Evolutionary conservation across 2,113 vertebrate species (phyloP).

Genomic region (Gnathonemus longibarbis): DNA sequence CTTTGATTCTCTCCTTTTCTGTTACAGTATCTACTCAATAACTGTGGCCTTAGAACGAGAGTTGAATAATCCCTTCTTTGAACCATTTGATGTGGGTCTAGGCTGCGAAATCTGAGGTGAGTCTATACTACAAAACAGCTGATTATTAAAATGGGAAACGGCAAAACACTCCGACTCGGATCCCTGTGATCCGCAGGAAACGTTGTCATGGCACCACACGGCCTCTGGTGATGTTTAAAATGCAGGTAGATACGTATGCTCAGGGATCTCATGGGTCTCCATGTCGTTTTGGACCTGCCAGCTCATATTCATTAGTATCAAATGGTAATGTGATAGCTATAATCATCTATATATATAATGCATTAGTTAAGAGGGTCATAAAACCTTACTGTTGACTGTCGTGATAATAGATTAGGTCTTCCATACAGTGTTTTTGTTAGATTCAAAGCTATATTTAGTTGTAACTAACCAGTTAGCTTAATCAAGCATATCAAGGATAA

Average conservation of each 20-base stretch:
- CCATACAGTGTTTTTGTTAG: neutral
- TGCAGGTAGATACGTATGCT: neutral
- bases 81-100: constrained; percentile 4
- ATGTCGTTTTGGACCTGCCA: neutral
- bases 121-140: neutral
- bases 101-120: neutral
- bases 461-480: neutral
- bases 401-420: neutral
- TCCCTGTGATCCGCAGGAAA: neutral
- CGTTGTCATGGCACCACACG: neutral
- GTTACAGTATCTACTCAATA: neutral
- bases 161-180: neutral
- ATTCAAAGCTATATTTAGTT: neutral
- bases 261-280: neutral
- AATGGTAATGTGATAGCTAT: neutral
- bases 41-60: neutral
- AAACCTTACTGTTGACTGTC: neutral
- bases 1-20: neutral
- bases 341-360: neutral
- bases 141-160: neutral
- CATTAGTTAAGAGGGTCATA: neutral
- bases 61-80: neutral
- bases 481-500: neutral
- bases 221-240: neutral
- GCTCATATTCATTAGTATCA: neutral